Evolutionary conservation across 2,797 vertebrate genomes (phyloP).

Genomic region (Gymnodraco acuticeps): DNA sequence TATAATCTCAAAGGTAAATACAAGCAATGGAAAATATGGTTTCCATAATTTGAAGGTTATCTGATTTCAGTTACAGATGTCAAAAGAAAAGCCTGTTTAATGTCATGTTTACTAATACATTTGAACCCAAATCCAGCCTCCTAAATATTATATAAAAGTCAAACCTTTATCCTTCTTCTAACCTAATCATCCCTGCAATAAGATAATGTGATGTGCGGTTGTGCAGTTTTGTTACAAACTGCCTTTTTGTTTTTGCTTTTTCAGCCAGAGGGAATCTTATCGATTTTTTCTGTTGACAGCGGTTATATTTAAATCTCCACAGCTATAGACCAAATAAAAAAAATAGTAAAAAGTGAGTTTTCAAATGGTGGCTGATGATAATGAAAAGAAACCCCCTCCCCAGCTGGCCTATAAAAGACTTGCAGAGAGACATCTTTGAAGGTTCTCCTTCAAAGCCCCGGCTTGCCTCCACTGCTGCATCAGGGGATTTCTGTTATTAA

Average conservation of each 20-base stretch:
- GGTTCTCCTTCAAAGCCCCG: conserved; percentile 96
- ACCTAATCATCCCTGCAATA: too few species aligned
- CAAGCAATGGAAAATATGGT: too few species aligned
- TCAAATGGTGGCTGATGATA: conserved; percentile 85
- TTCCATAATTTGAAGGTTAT: not conserved
- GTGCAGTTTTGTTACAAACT: conserved; percentile 61
- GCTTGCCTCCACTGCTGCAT: conserved; percentile 85
- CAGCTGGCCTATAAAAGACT: conserved; percentile 90
- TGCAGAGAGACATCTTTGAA: conserved; percentile 97
- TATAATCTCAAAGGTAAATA: too few species aligned
- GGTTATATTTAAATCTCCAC: conserved; percentile 74
- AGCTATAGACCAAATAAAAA: conserved; percentile 40
- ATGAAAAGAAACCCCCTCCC: conserved; percentile 84
- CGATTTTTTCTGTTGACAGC: conserved; percentile 71
- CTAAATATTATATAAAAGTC: too few species aligned
- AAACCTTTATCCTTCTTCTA: too few species aligned
- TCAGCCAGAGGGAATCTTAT: conserved; percentile 66
- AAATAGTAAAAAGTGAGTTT: conserved; percentile 43
- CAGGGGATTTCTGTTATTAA: conserved; percentile 99
- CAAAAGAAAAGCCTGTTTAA: not conserved
- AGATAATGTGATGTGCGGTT: not conserved
- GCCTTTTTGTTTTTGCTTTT: conserved; percentile 71
- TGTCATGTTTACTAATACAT: not conserved
- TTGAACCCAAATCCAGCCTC: not conserved
- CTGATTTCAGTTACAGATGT: not conserved